A percentile compares a stretch with the other conserved stretches of the same genome.
phyloP scores from a whole-genome alignment of 1,140 invertebrate genomes.

The Brachystomella parvula region DNA sequence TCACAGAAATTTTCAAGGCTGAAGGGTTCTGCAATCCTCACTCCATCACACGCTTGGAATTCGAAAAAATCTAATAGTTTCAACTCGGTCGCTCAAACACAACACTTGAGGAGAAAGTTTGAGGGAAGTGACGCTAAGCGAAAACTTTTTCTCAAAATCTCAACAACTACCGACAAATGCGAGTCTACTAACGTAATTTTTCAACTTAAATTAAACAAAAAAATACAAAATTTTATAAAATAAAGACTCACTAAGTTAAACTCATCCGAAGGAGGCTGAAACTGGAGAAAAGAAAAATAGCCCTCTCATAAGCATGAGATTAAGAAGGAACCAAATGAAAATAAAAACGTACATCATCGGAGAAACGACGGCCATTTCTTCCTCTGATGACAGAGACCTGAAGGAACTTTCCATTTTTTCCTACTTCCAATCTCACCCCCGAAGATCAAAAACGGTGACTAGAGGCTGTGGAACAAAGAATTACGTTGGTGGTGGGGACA shows the following conservation, averaged over 20 bases:
- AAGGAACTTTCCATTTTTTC: not conserved
- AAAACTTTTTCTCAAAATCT: not conserved
- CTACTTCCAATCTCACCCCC: not conserved
- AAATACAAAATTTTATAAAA: not conserved
- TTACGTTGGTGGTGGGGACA: not conserved
- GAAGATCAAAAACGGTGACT: not conserved
- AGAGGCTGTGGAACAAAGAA: not conserved
- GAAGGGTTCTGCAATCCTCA: no score
- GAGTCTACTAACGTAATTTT: no score
- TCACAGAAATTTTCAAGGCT: no score
- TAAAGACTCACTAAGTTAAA: no score
- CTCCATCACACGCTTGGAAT: no score
- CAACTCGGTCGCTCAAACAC: not conserved
- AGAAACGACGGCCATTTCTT: not conserved
- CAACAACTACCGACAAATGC: no score
- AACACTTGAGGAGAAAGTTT: not conserved
- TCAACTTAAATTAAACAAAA: not conserved
- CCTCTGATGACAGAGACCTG: not conserved
- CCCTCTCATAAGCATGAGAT: not conserved
- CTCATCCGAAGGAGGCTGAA: not conserved
- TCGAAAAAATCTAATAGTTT: no score
- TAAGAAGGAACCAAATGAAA: not conserved
- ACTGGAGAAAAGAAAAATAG: not conserved
- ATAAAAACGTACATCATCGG: not conserved
- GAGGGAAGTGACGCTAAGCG: not conserved